Percentiles rank a stretch among this genome's conserved stretches.
Evolutionary conservation across 2,888 invertebrate species (phyloP).

Genomic region (Stenodera caucasica): DNA sequence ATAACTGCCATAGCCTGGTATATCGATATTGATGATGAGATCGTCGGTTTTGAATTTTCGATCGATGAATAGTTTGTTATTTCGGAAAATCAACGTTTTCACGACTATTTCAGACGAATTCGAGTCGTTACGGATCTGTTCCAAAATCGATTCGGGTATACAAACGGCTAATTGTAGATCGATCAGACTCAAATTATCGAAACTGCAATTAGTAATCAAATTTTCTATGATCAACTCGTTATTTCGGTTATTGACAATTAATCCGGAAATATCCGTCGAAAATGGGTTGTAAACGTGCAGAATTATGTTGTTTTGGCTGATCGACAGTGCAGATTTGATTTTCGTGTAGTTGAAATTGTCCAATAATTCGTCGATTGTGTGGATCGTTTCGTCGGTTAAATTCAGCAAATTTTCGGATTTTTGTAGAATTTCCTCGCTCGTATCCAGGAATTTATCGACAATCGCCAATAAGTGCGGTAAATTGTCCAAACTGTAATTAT

Average conservation of each 20-base stretch:
- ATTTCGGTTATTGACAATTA: constrained; percentile 51
- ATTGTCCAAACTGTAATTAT: constrained; percentile 1
- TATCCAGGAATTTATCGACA: constrained; percentile 56
- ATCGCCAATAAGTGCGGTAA: constrained; percentile 55
- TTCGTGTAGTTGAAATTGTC: constrained; percentile 47
- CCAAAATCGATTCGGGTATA: constrained; percentile 43
- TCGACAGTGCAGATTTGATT: constrained; percentile 19
- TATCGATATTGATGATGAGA: constrained; percentile 62
- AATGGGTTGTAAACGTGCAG: constrained; percentile 60
- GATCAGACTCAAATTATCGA: constrained; percentile 45
- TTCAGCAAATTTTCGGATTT: constrained; percentile 62
- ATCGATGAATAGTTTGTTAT: constrained; percentile 47
- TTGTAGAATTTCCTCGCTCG: constrained; percentile 33
- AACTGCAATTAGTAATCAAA: constrained; percentile 56
- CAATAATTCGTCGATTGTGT: constrained; percentile 62
- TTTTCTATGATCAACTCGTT: constrained; percentile 54
- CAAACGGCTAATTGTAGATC: constrained; percentile 44
- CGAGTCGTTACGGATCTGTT: constrained; percentile 30
- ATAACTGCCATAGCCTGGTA: constrained; percentile 62
- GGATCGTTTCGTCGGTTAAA: constrained; percentile 66
- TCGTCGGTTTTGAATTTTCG: constrained; percentile 24
- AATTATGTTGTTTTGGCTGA: constrained; percentile 52
- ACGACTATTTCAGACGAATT: constrained; percentile 29
- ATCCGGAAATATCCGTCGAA: constrained; percentile 58
- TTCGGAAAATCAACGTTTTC: constrained; percentile 45